Evolutionary conservation across 1,140 invertebrate genomes (phyloP).

Genomic region (Anadara kagoshimensis): DNA sequence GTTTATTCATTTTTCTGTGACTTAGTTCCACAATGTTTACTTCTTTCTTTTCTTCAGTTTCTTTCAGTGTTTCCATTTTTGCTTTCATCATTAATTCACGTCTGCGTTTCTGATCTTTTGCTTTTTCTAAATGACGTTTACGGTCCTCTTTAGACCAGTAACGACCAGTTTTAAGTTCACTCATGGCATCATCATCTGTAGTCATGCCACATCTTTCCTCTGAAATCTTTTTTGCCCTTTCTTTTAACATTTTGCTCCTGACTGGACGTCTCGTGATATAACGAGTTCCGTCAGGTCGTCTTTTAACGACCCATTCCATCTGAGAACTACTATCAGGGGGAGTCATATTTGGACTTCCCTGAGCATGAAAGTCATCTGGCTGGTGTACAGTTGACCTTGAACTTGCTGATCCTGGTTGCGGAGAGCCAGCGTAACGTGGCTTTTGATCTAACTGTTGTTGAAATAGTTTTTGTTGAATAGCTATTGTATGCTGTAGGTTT

Average conservation of each 20-base stretch:
- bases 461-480: slow-evolving; percentile 83
- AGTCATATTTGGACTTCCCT: slow-evolving; percentile 39
- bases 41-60: slow-evolving; percentile 68
- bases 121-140: slow-evolving; percentile 83
- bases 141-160: slow-evolving; percentile 89
- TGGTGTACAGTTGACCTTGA: slow-evolving; percentile 29
- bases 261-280: slow-evolving; percentile 86
- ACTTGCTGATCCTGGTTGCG: slow-evolving; percentile 34
- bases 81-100: slow-evolving; percentile 67
- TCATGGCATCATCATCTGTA: slow-evolving; percentile 88
- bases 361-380: slow-evolving; percentile 14
- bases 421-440: slow-evolving; percentile 40
- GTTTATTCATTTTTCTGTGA: slow-evolving; percentile 75
- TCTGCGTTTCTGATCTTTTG: slow-evolving; percentile 78
- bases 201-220: slow-evolving; percentile 84
- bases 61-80: slow-evolving; percentile 72
- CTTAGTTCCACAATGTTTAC: slow-evolving; percentile 74
- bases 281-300: slow-evolving; percentile 84
- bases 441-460: slow-evolving; percentile 74
- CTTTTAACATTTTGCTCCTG: slow-evolving; percentile 81
- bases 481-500: slow-evolving; percentile 83
- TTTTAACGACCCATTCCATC: slow-evolving; percentile 89
- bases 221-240: slow-evolving; percentile 81
- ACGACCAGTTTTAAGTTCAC: slow-evolving; percentile 86
- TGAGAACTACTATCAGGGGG: slow-evolving; percentile 60